Percentiles rank a stretch among this genome's conserved stretches.
Evolutionary conservation across 2,888 invertebrate species (phyloP).

Genomic region (Callyntrura sp.): DNA sequence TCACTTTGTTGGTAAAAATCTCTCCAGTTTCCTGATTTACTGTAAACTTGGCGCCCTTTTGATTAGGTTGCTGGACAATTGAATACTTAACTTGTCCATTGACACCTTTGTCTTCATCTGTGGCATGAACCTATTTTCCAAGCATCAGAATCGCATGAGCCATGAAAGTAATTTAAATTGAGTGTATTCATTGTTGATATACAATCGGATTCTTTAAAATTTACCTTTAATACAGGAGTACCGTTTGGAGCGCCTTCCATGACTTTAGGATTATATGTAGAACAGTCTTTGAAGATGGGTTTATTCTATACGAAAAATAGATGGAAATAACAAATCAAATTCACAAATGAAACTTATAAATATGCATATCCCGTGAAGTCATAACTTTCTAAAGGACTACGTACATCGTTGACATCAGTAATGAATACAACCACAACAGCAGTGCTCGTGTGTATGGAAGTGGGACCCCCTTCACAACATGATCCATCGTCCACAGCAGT

Average conservation of each 20-base stretch:
- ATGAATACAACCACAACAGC: constrained; percentile 98
- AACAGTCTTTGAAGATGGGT: constrained; percentile 97
- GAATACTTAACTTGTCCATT: constrained; percentile 98
- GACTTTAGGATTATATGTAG: constrained; percentile 96
- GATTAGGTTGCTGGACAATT: constrained; percentile 98
- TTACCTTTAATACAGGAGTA: constrained; percentile 96
- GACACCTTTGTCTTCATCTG: constrained; percentile 98
- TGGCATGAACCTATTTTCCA: constrained; percentile 89
- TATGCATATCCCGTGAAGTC: too few species aligned
- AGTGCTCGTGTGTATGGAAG: constrained; percentile 95
- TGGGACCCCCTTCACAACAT: constrained; percentile 96
- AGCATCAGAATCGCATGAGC: neutral
- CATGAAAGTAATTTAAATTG: too few species aligned
- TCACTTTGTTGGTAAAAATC: constrained; percentile 95
- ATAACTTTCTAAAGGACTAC: constrained; percentile 86
- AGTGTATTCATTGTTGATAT: too few species aligned
- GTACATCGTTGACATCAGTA: constrained; percentile 98
- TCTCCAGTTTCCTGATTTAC: constrained; percentile 98
- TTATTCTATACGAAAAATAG: constrained; percentile 89
- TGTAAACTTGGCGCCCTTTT: constrained; percentile 97
- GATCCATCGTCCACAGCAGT: constrained; percentile 99
- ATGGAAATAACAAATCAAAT: constrained; percentile 7
- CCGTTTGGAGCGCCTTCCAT: constrained; percentile 98
- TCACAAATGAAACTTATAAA: neutral
- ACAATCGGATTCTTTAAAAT: too few species aligned